Evolutionary conservation across 2,888 invertebrate genomes (phyloP), one percentile per base, ranked within the genome.

Genomic region (Acrobasis repandana): DNA sequence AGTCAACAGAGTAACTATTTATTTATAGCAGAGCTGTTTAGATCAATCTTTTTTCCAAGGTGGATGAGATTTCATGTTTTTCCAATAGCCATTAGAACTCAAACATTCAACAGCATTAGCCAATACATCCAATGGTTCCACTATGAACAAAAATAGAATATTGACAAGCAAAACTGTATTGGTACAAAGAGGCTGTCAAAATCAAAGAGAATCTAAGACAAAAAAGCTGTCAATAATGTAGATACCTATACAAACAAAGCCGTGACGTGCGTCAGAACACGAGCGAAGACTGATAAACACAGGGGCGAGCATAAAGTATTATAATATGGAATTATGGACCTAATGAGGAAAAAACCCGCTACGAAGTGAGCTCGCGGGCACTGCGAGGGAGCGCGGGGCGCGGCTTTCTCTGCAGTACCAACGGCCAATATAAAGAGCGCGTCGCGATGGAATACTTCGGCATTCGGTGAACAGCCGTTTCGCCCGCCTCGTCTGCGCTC

Each of bases 311-410:
- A 82, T 80, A 80, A 80, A 83, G 79, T 80, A 8, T 28, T 28
- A 85, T 81, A 75, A 82, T 81, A 79, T 85, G 78, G 85, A 85
- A 85, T 87, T 87, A 86, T 86, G 82, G 81, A 84, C 83, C 83
- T 89, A 89, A 90, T 85, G 90, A 92, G 92, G 92, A 92, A 92
- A 92, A 92, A 91, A 92, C 91, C 91, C 89, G 86, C 87, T 84
- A 84, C 79, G 74, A 82, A 76, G 76, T 72, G 82, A 79, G 79
- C 79, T 79, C 78, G 79, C 79, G 79, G 81, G 77, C 75, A 67
- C 81, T 75, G 86, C 81, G 82, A 78, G 71, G 83, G 78, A 81
- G 85, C 77, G 89, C 83, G 90, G 84, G 88, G 86, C 77, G 88
- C 80, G 91, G 90, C 91, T 91, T 92, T 91, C 90, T 90, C 91